Conservation (phyloP, 2,113 vertebrate genomes). For the Rhinogobius similis region DNA sequence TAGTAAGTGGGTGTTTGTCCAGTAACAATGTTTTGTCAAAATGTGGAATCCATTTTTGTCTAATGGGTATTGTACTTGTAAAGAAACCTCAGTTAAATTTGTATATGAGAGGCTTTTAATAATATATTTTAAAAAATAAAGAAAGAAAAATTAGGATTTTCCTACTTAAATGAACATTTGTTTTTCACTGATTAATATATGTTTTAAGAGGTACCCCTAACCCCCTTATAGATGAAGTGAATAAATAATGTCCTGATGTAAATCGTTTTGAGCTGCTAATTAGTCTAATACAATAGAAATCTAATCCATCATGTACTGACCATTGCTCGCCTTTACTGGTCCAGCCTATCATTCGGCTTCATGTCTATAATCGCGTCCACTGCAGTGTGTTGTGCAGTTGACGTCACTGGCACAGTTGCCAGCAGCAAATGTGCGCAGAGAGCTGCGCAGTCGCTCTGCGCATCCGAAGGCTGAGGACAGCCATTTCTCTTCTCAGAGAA, state of each 20-base stretch:
- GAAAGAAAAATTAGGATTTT: no score
- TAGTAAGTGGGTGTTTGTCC: neutral
- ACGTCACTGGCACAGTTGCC: slow-evolving; percentile 62
- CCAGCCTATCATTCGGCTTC: neutral
- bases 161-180: no score
- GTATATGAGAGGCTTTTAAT: no score
- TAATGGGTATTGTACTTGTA: neutral
- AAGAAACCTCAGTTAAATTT: neutral
- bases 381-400: slow-evolving; percentile 23
- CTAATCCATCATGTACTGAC: neutral
- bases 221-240: no score
- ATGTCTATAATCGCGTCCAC: neutral
- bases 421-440: slow-evolving; percentile 62
- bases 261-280: no score
- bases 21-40: neutral
- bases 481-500: slow-evolving; percentile 68
- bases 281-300: neutral
- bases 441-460: slow-evolving; percentile 79
- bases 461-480: slow-evolving; percentile 63
- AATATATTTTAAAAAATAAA: no score
- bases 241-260: no score
- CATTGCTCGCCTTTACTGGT: no score
- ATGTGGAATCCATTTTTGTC: neutral
- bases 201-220: no score
- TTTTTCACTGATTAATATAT: no score